phyloP scores from a whole-genome alignment of 2,113 vertebrate genomes.

The Microcebus murinus region DNA sequence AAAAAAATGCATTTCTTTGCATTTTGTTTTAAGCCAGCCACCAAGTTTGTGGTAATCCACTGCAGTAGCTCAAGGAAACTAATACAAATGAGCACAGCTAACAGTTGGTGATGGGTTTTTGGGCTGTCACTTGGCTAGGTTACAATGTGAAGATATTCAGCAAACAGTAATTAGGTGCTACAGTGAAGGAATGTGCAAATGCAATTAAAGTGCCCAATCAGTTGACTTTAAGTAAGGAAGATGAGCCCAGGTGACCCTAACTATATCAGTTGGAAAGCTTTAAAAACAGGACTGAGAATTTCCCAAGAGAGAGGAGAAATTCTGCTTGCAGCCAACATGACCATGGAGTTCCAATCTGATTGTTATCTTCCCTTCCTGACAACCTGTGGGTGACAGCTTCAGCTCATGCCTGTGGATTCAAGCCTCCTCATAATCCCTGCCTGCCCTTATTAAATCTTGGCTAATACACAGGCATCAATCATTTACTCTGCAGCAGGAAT shows the following conservation, averaged over 20 bases:
- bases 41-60: not conserved
- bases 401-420: not conserved
- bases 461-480: fast-evolving
- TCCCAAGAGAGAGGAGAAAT: not conserved
- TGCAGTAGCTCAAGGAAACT: not conserved
- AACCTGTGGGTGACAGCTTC: not conserved
- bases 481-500: not conserved
- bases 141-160: not conserved
- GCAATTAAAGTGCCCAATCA: not conserved
- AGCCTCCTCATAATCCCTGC: not conserved
- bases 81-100: not conserved
- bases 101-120: not conserved
- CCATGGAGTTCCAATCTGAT: not conserved
- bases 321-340: not conserved
- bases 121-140: not conserved
- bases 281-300: not conserved
- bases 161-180: not conserved
- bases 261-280: not conserved
- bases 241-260: not conserved
- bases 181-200: not conserved
- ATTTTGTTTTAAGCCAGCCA: not conserved
- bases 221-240: not conserved
- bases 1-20: not conserved
- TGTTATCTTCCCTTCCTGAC: not conserved
- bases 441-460: not conserved